Evolutionary conservation across 2,888 invertebrate genomes (phyloP).

Genomic region (Masnerella sp.): DNA sequence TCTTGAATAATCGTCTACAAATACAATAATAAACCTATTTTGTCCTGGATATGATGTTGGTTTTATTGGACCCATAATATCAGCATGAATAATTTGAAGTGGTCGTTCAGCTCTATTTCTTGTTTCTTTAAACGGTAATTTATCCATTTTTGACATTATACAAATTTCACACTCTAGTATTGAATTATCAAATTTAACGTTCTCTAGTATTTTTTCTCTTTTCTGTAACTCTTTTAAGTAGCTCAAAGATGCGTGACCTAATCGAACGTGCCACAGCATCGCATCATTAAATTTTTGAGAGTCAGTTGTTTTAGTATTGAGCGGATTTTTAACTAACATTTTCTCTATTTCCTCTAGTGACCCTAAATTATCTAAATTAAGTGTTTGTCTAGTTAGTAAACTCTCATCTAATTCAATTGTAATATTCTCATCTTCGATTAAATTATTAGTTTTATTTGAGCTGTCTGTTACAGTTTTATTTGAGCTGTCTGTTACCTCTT

Average conservation of each 20-base stretch:
- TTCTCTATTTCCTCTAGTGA: background rate
- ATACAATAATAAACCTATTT: slow-evolving; percentile 54
- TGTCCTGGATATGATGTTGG: slow-evolving; percentile 49
- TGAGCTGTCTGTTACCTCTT: background rate
- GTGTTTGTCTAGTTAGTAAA: too few relatives aligned
- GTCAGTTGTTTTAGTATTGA: background rate
- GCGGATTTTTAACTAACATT: background rate
- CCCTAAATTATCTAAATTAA: background rate
- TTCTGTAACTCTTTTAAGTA: slow-evolving; percentile 7
- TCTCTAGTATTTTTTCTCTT: background rate
- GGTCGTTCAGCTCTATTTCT: slow-evolving; percentile 50
- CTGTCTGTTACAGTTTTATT: too few relatives aligned
- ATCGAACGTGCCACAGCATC: slow-evolving; percentile 7
- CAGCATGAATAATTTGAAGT: slow-evolving; percentile 60
- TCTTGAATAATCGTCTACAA: slow-evolving; percentile 62
- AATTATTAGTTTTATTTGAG: too few relatives aligned
- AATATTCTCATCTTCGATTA: too few relatives aligned
- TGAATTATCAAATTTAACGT: slow-evolving; percentile 3
- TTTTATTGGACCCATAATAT: slow-evolving; percentile 60
- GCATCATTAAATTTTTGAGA: slow-evolving; percentile 1
- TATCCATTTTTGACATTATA: slow-evolving; percentile 60
- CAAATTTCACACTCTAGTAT: slow-evolving; percentile 62
- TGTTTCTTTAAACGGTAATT: slow-evolving; percentile 54
- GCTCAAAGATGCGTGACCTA: background rate
- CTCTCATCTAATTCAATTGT: too few relatives aligned